Base-by-base conservation (phyloP, 2,888 invertebrate species). In the Furcula furcula region DNA sequence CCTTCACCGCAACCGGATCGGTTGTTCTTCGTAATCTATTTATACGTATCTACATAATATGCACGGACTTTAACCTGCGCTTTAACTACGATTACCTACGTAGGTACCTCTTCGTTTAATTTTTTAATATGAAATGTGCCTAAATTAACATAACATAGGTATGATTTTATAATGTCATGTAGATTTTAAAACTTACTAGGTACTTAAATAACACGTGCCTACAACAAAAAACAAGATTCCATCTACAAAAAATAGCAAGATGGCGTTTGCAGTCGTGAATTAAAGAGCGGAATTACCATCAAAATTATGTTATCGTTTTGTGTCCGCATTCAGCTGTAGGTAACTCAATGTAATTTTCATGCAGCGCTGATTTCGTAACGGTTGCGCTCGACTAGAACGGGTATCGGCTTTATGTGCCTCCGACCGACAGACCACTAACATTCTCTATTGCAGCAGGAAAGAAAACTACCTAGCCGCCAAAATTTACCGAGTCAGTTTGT, bases 1-100 rank as follows among this genome's bases (percentile, higher is more conserved):
- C 85, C 83, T 86, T 85, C 86, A 72, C 77, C 79, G 82, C 86
- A 84, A 87, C 86, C 85, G 84, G 86, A 86, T 87, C 87, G 88
- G 81, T 82, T 79, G 83, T 84, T 83, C 84, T 83, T 78, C 79
- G 83, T 86, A 84, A 85, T 85, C 85, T 86, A 86, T 88, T 84
- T 87, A 82, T 85, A 83, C 69, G 70, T 85, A 82, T 82, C 77
- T 82, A 68, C 65, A 77, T 68, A 66, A 60, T 74, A 72, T 79
- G 76, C 74, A 79, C 76, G 78, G 80, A 83, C 82, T 83, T 83
- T 79, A 84, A 84, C 77, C 65, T 54, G 57, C 41, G 48, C 42
- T 53, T 54, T 46, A 52, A 74, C 70, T 62, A 67, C 59, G 59
- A 73, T 71, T 72, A 28, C 18, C 18, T 16, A 58, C 53, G n/a